A percentile compares a stretch with the other conserved stretches of the same genome.
Conservation (phyloP, 2,888 invertebrate genomes). For the Drosophila ustulata region DNA sequence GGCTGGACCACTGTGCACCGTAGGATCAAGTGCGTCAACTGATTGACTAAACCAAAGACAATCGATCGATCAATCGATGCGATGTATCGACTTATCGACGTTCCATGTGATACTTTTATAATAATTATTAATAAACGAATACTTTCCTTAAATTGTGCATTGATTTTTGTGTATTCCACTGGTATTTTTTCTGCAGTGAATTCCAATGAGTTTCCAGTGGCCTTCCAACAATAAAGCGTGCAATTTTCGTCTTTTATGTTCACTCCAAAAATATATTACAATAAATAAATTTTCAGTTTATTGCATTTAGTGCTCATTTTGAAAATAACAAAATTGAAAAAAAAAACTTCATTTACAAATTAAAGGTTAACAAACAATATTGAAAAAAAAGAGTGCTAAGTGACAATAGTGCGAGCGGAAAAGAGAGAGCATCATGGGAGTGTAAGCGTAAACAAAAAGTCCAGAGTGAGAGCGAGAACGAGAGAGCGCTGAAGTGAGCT, state of each 20-base stretch:
- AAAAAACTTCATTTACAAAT: conserved; percentile 35
- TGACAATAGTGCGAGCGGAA: conserved; percentile 27
- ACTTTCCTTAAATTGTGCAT: conserved; percentile 6
- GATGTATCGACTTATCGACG: conserved; percentile 1
- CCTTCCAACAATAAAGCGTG: not conserved
- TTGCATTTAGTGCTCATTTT: conserved; percentile 66
- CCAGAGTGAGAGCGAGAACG: conserved; percentile 4
- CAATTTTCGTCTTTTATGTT: conserved; percentile 6
- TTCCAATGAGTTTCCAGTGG: not conserved
- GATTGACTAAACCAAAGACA: conserved; percentile 57
- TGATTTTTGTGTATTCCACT: not conserved
- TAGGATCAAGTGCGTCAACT: conserved; percentile 77
- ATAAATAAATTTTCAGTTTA: conserved; percentile 77
- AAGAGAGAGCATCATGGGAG: conserved; percentile 16
- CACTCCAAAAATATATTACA: conserved; percentile 55
- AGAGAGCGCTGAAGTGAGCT: conserved; percentile 25
- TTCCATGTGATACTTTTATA: conserved; percentile 48
- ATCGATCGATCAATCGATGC: not conserved
- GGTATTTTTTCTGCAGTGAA: not conserved
- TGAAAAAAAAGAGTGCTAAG: conserved; percentile 17
- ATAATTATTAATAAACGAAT: conserved; percentile 11
- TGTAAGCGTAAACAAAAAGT: conserved; percentile 7
- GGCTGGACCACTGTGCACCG: no score
- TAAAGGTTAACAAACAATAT: conserved; percentile 43
- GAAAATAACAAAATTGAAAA: conserved; percentile 37